Base-by-base conservation (phyloP, 2,888 invertebrate genomes). In the Dryadula phaetusa region DNA sequence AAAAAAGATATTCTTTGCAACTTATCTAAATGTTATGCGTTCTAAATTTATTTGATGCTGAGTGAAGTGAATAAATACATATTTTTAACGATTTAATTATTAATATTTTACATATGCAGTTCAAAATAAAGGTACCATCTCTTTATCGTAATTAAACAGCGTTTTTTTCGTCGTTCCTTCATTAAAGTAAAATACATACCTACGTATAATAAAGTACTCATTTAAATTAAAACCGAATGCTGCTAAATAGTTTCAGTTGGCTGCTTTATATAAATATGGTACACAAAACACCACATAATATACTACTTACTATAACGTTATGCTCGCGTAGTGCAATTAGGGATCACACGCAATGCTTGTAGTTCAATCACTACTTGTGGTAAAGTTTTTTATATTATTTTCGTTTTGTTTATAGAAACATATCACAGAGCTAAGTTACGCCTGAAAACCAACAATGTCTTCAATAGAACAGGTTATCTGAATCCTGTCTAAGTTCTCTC, bases 221-320 rank as follows among this genome's bases (percentile, higher is more conserved):
- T 52, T 52, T 52, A 16, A 28, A 52, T 52, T 52, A 52, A 28
- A 52, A 52, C 20, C 25, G 14, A 49, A 49, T 49, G 47, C 52
- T 28, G 49, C 25, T 52, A 52, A 52, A 52, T 52, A 16, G 52
- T 52, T n/a, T 16, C 52, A 52, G 52, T 52, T 28, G 52, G 52
- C 52, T 28, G 52, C 28, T 16, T 52, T 52, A 52, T 28, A 52
- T 52, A 52, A 47, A 28, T 49, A 32, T 49, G 25, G 25, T 49
- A 49, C 16, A 49, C n/a, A 28, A 28, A 49, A 28, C n/a, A 49
- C 7, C 8, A 8, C n/a, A 28, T 14, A 49, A 28, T 25, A 28
- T 25, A 18, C n/a, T n/a, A n/a, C n/a, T n/a, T 3, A 7, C 32
- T 32, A 32, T 7, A 5, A 32, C 32, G n/a, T 32, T 32, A 32